phyloP scores from a whole-genome alignment of 2,797 vertebrate species.

The Myotis daubentonii region DNA sequence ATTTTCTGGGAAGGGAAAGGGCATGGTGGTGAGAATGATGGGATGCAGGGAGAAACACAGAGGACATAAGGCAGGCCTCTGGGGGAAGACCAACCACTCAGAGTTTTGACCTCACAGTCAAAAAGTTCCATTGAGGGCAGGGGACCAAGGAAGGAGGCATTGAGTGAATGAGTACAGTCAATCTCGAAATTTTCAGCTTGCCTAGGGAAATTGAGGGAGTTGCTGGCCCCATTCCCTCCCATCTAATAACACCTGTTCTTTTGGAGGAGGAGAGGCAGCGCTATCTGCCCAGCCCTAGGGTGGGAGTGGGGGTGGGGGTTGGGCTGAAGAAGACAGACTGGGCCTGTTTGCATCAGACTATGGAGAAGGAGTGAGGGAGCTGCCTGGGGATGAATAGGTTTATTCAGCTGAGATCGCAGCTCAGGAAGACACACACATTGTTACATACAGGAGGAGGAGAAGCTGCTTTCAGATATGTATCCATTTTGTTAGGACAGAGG shows the following conservation, averaged over 20 bases:
- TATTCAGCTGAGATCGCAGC: conserved; percentile 38
- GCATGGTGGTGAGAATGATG: background rate
- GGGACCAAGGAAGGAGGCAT: background rate
- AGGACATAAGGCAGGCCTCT: background rate
- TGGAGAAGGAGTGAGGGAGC: conserved; percentile 9
- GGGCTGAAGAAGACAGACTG: conserved; percentile 18
- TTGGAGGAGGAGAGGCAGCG: conserved; percentile 9
- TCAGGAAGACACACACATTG: conserved; percentile 32
- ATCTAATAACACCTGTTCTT: background rate
- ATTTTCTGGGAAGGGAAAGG: background rate
- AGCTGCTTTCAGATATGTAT: conserved; percentile 11
- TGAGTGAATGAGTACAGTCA: conserved; percentile 12
- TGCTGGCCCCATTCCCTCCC: background rate
- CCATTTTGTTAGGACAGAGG: background rate
- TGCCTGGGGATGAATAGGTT: conserved; percentile 43
- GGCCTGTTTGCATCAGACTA: conserved; percentile 23
- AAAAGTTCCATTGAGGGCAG: conserved; percentile 31
- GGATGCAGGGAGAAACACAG: background rate
- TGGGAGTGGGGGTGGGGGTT: background rate
- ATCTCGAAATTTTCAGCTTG: conserved; percentile 13
- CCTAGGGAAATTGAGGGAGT: conserved; percentile 25
- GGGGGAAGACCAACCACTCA: background rate
- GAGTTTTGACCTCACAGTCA: background rate
- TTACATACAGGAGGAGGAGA: background rate
- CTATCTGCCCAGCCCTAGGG: background rate